These are phyloP conservation scores for Norana najaformis DNA, from an alignment of 2,888 invertebrate genomes.

Conservation along the genomic window DNA sequence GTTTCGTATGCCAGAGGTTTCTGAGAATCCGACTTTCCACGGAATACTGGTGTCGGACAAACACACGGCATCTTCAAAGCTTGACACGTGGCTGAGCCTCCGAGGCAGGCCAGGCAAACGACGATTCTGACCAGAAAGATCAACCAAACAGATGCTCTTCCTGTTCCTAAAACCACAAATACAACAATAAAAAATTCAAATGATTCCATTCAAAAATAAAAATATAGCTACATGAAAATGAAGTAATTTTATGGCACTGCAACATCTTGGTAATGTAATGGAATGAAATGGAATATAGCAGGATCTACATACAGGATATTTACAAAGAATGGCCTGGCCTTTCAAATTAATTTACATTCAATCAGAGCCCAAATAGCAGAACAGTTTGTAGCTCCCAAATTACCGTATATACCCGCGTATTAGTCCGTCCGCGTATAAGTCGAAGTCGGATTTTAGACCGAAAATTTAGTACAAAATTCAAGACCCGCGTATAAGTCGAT, in stretches of 20 bases:
- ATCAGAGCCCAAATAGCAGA: too few species aligned
- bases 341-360: too few species aligned
- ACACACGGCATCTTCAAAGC: slow-evolving; percentile 36
- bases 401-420: too few species aligned
- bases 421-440: too few species aligned
- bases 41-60: slow-evolving; percentile 46
- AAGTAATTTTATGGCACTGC: neutral
- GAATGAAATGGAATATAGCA: too few species aligned
- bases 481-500: too few species aligned
- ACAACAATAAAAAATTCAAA: slow-evolving; percentile 16
- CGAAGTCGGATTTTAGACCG: too few species aligned
- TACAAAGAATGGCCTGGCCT: too few species aligned
- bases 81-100: slow-evolving; percentile 10
- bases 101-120: slow-evolving; percentile 49
- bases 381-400: neutral
- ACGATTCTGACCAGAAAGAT: slow-evolving; percentile 61
- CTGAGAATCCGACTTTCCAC: slow-evolving; percentile 62
- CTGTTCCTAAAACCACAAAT: slow-evolving; percentile 43
- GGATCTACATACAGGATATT: neutral
- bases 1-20: slow-evolving; percentile 64
- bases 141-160: slow-evolving; percentile 62
- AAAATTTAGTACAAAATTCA: too few species aligned
- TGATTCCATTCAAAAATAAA: neutral
- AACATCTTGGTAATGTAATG: neutral
- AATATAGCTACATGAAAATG: neutral